Evolutionary conservation across 2,797 vertebrate genomes (phyloP).

Genomic region (Girardinus metallicus): DNA sequence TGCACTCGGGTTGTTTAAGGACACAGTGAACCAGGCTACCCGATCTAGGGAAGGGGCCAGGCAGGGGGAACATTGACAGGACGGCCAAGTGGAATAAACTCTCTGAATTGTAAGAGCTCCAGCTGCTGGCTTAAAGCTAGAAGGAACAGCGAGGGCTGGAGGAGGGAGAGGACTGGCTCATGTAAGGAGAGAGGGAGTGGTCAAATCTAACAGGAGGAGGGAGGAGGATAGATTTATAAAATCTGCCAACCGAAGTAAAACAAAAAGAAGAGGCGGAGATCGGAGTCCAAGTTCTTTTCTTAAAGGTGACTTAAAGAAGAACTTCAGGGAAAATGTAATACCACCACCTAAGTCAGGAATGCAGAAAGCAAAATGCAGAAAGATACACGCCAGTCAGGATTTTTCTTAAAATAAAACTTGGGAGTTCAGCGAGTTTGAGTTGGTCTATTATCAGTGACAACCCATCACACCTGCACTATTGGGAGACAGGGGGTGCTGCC

Average conservation of each 20-base stretch:
- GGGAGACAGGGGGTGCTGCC: constrained; percentile 35
- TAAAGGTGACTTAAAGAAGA: constrained; percentile 24
- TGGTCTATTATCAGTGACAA: constrained; percentile 31
- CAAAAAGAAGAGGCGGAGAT: constrained; percentile 44
- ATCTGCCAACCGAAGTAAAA: constrained; percentile 37
- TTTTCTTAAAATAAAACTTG: constrained; percentile 6
- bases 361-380: constrained; percentile 4
- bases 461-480: constrained; percentile 64
- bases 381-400: constrained; percentile 1
- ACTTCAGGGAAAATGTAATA: background rate
- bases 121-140: constrained; percentile 62
- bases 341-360: background rate
- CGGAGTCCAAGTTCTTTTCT: constrained; percentile 38
- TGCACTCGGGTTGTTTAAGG: constrained; percentile 85
- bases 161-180: constrained; percentile 63
- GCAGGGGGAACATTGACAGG: constrained; percentile 79
- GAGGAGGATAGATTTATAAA: constrained; percentile 56
- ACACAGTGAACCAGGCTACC: constrained; percentile 86
- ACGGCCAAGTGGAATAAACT: constrained; percentile 77
- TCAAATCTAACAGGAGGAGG: constrained; percentile 49
- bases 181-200: constrained; percentile 57
- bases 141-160: constrained; percentile 52
- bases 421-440: constrained; percentile 9
- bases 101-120: constrained; percentile 74
- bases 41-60: constrained; percentile 80